Evolutionary conservation across 1,140 invertebrate species (phyloP).

Genomic region (Drosophila micromelanica): DNA sequence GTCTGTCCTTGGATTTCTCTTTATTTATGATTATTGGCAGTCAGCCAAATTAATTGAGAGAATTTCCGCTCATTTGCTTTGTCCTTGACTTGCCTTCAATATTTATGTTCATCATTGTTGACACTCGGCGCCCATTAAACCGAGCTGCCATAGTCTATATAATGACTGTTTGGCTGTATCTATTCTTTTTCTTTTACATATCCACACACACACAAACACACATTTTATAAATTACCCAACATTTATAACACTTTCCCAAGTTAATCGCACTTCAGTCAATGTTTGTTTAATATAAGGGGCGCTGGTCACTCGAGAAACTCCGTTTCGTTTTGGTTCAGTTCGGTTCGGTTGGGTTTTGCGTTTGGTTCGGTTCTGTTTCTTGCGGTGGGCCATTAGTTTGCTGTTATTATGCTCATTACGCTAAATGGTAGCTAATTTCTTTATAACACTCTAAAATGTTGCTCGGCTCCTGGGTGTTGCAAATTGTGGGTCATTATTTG

Average conservation of each 20-base stretch:
- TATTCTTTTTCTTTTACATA: neutral
- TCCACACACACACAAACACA: neutral
- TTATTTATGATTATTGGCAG: constrained; percentile 82
- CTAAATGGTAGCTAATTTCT: constrained; percentile 79
- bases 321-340: constrained; percentile 1
- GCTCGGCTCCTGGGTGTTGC: constrained; percentile 52
- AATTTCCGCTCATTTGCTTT: constrained; percentile 54
- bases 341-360: neutral
- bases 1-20: constrained; percentile 43
- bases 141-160: constrained; percentile 7
- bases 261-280: constrained; percentile 73
- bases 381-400: constrained; percentile 60
- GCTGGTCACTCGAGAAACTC: constrained; percentile 19
- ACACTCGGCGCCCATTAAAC: constrained; percentile 18
- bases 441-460: constrained; percentile 77
- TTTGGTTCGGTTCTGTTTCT: constrained; percentile 5
- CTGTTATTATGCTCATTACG: constrained; percentile 78
- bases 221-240: constrained; percentile 56
- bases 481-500: constrained; percentile 69
- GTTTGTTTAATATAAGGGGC: constrained; percentile 71
- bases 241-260: constrained; percentile 77
- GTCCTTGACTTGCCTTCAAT: constrained; percentile 43
- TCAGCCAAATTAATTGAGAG: constrained; percentile 68
- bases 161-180: constrained; percentile 13
- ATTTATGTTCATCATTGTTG: constrained; percentile 61